phyloP scores from a whole-genome alignment of 2,113 vertebrate species.

The Actinemys pallida region DNA sequence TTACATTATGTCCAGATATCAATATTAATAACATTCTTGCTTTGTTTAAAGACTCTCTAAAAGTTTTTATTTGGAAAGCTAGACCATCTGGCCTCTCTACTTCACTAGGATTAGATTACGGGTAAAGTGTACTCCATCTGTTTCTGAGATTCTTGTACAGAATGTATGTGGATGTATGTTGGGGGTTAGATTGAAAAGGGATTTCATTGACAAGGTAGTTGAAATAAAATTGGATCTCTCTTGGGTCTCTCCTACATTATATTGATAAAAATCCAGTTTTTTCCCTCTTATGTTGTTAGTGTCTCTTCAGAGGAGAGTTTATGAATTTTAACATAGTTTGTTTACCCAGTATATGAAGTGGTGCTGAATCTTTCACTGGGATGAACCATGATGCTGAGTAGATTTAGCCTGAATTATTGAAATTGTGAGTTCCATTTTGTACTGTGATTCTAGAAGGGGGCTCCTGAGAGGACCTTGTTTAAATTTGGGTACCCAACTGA shows the following conservation, averaged over 20 bases:
- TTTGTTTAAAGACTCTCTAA: slow-evolving; percentile 70
- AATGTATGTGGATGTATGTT: slow-evolving; percentile 8
- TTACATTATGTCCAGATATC: slow-evolving; percentile 67
- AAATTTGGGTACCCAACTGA: background rate
- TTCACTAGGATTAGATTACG: slow-evolving; percentile 62
- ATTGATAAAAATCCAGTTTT: background rate
- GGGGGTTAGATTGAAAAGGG: slow-evolving; percentile 13
- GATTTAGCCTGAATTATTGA: background rate
- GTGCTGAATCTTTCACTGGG: background rate
- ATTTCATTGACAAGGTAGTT: slow-evolving; percentile 27
- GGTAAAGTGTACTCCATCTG: slow-evolving; percentile 71
- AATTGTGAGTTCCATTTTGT: background rate
- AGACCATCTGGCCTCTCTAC: slow-evolving; percentile 74
- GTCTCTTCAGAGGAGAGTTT: background rate
- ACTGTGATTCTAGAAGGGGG: background rate
- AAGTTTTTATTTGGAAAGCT: slow-evolving; percentile 75
- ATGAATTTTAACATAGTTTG: background rate
- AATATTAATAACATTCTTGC: slow-evolving; percentile 77
- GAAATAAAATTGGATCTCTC: slow-evolving; percentile 20
- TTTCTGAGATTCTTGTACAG: slow-evolving; percentile 62
- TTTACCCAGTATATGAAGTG: background rate
- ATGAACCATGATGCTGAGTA: background rate
- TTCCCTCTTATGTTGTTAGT: background rate
- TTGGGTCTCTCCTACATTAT: slow-evolving; percentile 18
- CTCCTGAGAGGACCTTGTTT: background rate